Evolutionary conservation across 1,140 invertebrate species (phyloP).

Genomic region (Drosophila arizonae): DNA sequence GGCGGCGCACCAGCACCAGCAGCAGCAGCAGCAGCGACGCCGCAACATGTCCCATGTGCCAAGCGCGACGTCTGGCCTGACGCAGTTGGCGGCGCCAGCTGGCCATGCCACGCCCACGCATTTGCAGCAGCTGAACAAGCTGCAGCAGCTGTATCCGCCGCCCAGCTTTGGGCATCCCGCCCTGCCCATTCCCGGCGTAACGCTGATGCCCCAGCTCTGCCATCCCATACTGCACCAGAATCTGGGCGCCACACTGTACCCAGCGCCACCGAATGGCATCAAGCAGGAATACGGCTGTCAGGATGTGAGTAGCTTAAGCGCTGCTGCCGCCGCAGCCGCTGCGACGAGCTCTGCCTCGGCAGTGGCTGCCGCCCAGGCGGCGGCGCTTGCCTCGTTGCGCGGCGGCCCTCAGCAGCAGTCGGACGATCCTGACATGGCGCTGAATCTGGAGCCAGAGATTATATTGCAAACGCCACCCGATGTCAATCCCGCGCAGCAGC

Average conservation of each 20-base stretch:
- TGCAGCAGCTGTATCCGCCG: conserved; percentile 77
- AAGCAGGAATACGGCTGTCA: conserved; percentile 75
- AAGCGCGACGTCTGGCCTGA: conserved; percentile 43
- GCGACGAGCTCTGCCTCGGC: conserved; percentile 57
- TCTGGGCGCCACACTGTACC: conserved; percentile 69
- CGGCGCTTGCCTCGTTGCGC: conserved; percentile 54
- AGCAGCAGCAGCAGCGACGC: conserved; percentile 46
- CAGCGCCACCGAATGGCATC: conserved; percentile 73
- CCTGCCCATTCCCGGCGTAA: conserved; percentile 71
- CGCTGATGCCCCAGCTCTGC: conserved; percentile 78
- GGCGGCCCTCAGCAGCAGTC: conserved; percentile 29
- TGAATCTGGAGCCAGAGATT: conserved; percentile 77
- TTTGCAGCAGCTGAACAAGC: conserved; percentile 76
- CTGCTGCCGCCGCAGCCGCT: conserved; percentile 35
- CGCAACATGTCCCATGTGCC: conserved; percentile 43
- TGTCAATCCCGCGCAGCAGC: conserved; percentile 71
- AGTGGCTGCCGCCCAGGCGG: conserved; percentile 55
- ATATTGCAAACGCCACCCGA: conserved; percentile 75
- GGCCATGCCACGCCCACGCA: conserved; percentile 59
- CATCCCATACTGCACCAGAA: conserved; percentile 80
- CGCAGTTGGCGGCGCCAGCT: conserved; percentile 43
- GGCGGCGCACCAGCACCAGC: conserved; percentile 50
- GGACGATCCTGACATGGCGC: conserved; percentile 72
- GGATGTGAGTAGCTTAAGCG: conserved; percentile 57
- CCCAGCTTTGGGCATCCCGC: conserved; percentile 76